A percentile compares a stretch with the other conserved stretches of the same genome.
Evolutionary conservation across 1,140 invertebrate species (phyloP).

Genomic region (Lepidurus packardi): DNA sequence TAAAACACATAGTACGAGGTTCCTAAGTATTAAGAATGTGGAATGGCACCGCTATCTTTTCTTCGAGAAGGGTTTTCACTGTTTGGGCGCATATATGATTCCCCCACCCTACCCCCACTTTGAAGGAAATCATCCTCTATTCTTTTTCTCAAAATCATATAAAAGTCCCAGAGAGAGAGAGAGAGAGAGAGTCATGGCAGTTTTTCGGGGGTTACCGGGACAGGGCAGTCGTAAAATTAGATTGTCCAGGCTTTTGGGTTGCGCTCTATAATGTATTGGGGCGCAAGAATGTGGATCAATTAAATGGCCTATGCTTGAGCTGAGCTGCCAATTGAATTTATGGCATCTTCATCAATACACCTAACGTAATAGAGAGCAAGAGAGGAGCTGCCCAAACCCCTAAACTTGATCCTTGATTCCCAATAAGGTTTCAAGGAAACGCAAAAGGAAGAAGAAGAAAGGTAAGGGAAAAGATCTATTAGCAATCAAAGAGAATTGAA

Average conservation of each 20-base stretch:
- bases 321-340: constrained; percentile 18
- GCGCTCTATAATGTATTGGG: background rate
- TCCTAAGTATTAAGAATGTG: background rate
- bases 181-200: background rate
- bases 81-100: background rate
- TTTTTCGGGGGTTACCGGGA: too few species aligned
- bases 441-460: background rate
- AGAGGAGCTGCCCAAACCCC: background rate
- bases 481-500: background rate
- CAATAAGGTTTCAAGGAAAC: constrained; percentile 6
- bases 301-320: background rate
- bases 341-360: constrained; percentile 2
- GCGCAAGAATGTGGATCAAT: constrained; percentile 19
- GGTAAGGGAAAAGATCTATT: background rate
- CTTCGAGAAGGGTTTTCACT: background rate
- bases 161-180: background rate
- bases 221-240: background rate
- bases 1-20: background rate
- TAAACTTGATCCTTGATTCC: background rate
- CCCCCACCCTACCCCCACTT: background rate
- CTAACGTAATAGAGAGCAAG: background rate
- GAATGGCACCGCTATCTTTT: background rate
- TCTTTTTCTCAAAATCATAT: constrained; percentile 6
- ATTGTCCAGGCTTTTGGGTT: background rate
- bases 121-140: background rate